A percentile compares a stretch with the other conserved stretches of the same genome.
Conservation (phyloP, 2,113 vertebrate species). For the Corydoras maculifer region DNA sequence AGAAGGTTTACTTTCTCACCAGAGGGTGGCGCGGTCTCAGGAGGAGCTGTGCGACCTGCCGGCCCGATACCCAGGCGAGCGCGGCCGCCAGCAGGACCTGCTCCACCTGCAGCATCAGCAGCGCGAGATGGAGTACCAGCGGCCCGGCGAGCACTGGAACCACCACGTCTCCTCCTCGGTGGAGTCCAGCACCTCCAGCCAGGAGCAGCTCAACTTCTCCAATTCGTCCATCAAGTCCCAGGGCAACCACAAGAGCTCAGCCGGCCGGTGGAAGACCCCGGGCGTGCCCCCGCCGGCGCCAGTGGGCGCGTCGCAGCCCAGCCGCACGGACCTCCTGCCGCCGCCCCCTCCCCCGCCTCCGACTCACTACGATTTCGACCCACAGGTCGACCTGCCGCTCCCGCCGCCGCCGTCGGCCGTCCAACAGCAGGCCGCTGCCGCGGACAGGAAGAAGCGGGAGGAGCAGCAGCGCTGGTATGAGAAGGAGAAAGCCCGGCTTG, state of each 20-base stretch:
- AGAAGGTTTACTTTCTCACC: slow-evolving; percentile 31
- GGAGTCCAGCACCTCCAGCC: slow-evolving; percentile 90
- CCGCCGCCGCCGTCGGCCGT: slow-evolving; percentile 64
- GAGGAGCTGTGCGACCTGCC: slow-evolving; percentile 78
- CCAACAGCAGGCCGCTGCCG: slow-evolving; percentile 55
- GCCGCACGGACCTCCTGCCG: slow-evolving; percentile 83
- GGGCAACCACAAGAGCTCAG: slow-evolving; percentile 83
- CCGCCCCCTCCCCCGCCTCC: slow-evolving; percentile 84
- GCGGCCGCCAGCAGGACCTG: slow-evolving; percentile 69
- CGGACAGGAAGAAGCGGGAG: slow-evolving; percentile 87
- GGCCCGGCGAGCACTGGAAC: slow-evolving; percentile 76
- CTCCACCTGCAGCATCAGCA: slow-evolving; percentile 64
- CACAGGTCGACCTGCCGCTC: slow-evolving; percentile 73
- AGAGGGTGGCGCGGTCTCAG: slow-evolving; percentile 83
- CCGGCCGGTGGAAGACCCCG: slow-evolving; percentile 95
- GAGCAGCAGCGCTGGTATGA: slow-evolving; percentile 98
- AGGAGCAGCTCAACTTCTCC: slow-evolving; percentile 85
- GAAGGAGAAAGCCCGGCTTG: slow-evolving; percentile 93
- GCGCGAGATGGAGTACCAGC: slow-evolving; percentile 65
- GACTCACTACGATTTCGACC: slow-evolving; percentile 73
- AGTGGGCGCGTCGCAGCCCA: slow-evolving; percentile 63
- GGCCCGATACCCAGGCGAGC: slow-evolving; percentile 65
- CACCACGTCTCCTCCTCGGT: slow-evolving; percentile 76
- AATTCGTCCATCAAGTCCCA: slow-evolving; percentile 64
- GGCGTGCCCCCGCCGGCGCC: slow-evolving; percentile 62